phyloP scores from a whole-genome alignment of 2,797 vertebrate genomes.

The Pangasius sanitwongsei region DNA sequence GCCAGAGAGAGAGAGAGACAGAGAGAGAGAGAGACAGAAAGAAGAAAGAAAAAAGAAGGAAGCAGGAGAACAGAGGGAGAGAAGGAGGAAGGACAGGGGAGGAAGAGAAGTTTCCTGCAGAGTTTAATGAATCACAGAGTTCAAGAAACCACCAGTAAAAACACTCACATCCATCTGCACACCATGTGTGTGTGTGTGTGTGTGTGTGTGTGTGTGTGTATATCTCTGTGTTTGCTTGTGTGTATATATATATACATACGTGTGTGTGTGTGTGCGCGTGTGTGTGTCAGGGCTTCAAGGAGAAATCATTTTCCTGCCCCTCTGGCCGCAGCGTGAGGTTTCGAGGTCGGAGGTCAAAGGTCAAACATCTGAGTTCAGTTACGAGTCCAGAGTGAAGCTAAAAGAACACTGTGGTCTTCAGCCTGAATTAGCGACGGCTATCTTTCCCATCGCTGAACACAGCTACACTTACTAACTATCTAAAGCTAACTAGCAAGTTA shows the following conservation, averaged over 20 bases:
- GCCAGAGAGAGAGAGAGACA: slow-evolving; percentile 5
- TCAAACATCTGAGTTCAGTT: slow-evolving; percentile 37
- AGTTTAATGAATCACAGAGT: slow-evolving; percentile 37
- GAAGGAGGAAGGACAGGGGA: not conserved
- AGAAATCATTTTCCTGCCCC: not conserved
- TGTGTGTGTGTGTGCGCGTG: not conserved
- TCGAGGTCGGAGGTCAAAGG: slow-evolving; percentile 18
- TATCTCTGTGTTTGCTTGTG: slow-evolving; percentile 10
- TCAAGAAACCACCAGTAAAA: slow-evolving; percentile 41
- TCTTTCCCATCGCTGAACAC: not conserved
- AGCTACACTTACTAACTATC: not conserved
- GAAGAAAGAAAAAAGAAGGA: not conserved
- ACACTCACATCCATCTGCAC: slow-evolving; percentile 41
- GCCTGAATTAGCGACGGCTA: not conserved
- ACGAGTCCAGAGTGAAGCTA: not conserved
- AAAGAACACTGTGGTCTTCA: not conserved
- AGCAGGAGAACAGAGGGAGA: not conserved
- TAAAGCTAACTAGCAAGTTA: not conserved
- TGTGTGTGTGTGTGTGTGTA: slow-evolving; percentile 18
- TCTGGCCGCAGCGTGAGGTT: slow-evolving; percentile 21
- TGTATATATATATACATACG: too few species aligned
- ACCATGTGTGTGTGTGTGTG: slow-evolving; percentile 35
- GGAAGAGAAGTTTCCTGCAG: slow-evolving; percentile 38
- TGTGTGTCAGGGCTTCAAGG: not conserved
- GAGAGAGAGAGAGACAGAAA: not conserved